Conservation (phyloP, 2,113 vertebrate species). For the Sylvicapra grimmia region DNA sequence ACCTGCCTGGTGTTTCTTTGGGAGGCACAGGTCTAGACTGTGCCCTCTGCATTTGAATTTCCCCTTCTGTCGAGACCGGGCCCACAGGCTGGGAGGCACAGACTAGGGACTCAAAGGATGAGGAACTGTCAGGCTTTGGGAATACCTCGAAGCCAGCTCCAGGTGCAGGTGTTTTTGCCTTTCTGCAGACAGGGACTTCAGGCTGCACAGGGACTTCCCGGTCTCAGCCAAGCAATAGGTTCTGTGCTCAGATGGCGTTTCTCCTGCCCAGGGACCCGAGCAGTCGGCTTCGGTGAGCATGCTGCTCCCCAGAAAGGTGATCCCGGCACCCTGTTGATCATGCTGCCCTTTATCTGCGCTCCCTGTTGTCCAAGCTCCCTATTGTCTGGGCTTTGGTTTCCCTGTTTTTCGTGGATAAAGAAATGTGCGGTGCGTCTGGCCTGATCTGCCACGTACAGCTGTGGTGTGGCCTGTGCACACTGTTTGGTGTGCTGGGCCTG, state of each 20-base stretch:
- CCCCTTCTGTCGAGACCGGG: rapidly evolving
- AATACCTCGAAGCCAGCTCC: rapidly evolving
- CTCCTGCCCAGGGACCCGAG: background rate
- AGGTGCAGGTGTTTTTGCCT: rapidly evolving
- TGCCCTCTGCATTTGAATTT: background rate
- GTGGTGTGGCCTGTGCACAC: rapidly evolving
- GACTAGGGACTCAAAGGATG: background rate
- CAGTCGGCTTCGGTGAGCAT: background rate
- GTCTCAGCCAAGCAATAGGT: rapidly evolving
- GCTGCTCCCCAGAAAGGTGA: rapidly evolving
- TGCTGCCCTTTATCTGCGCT: too few species aligned
- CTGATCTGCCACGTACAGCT: rapidly evolving
- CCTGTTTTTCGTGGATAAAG: background rate
- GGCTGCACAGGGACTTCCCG: background rate
- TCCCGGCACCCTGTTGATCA: background rate
- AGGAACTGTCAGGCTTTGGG: background rate
- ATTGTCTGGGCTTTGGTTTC: too few species aligned
- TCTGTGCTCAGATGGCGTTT: rapidly evolving
- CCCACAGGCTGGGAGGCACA: background rate
- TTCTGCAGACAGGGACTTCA: background rate
- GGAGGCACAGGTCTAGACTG: background rate
- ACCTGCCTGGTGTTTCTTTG: rapidly evolving
- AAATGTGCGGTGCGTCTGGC: rapidly evolving
- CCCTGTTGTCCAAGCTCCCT: background rate
- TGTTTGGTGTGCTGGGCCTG: rapidly evolving